These are phyloP conservation scores for Mesochorus sp. DNA, from an alignment of 2,888 invertebrate species.

Conservation along the genomic window DNA sequence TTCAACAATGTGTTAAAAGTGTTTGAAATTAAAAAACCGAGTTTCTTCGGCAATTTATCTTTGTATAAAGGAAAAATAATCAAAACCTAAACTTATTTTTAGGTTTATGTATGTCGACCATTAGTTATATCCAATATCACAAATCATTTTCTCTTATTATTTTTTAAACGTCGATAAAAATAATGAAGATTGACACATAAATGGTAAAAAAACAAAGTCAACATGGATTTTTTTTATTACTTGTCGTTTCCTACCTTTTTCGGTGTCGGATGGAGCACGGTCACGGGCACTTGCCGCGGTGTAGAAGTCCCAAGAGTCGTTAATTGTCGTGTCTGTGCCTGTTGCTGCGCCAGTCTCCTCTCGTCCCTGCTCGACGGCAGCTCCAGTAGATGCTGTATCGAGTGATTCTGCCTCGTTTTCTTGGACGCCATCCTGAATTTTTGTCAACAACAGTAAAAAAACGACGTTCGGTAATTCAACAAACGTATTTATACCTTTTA, in stretches of 20 bases:
- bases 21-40: too few relatives aligned
- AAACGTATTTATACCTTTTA: neutral
- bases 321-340: constrained; percentile 68
- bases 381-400: constrained; percentile 84
- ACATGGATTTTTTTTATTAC: constrained; percentile 2
- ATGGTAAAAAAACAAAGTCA: neutral
- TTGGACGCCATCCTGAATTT: constrained; percentile 81
- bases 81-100: too few relatives aligned
- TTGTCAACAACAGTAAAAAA: neutral
- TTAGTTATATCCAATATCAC: too few relatives aligned
- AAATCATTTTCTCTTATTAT: too few relatives aligned
- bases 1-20: too few relatives aligned
- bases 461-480: neutral
- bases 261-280: constrained; percentile 79
- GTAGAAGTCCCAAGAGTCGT: constrained; percentile 70
- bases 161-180: too few relatives aligned
- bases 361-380: constrained; percentile 81
- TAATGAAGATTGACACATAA: neutral
- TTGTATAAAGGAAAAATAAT: too few relatives aligned
- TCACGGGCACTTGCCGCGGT: constrained; percentile 78
- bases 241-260: constrained; percentile 82
- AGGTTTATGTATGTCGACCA: too few relatives aligned
- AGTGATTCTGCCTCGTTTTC: constrained; percentile 83
- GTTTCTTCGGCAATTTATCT: too few relatives aligned
- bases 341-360: constrained; percentile 71